Evolutionary conservation across 2,888 invertebrate species (phyloP), one percentile per base, ranked within the genome.

Genomic region (Eupithecia centaureata): DNA sequence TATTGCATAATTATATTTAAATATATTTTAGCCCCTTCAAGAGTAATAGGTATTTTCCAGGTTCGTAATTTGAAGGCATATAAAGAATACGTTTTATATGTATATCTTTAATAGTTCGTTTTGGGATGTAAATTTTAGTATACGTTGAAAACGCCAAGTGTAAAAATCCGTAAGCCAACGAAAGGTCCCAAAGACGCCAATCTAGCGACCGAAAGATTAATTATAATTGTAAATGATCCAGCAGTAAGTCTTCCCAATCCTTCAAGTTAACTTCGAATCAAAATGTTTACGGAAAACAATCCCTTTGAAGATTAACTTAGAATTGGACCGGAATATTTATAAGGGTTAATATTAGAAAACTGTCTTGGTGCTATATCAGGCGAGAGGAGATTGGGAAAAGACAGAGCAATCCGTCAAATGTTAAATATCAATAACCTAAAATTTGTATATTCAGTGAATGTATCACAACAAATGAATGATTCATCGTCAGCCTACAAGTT

Each of bases 241-340:
- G 72, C 80, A 78, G 82, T 83, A 85, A 88, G 86, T 81, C 86
- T 80, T 75, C 78, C 75, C 80, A 82, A 89, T 86, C 89, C 86
- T 80, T 73, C 84, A 84, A 90, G 89, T 91, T 90, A 87, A 89
- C 88, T 91, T 87, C 82, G 84, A 89, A 89, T 89, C 90, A 88
- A 86, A 89, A 90, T 90, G 86, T 91, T 91, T 91, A 89, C 88
- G 81, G 88, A 83, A 91, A 91, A 92, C 91, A 92, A 92, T 90
- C 90, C 91, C 87, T 87, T 86, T 85, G 85, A 85, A 90, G 91
- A 91, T 92, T 91, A 90, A 87, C 87, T 85, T 77, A 80, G 81
- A 86, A 88, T 86, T 81, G 87, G 83, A 86, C 86, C 88, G 79
- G 90, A 90, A 91, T 90, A 90, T 88, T 90, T 88, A 88, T 86